Evolutionary conservation across 2,113 vertebrate species (phyloP).

Genomic region (Cyanoramphus novaezelandiae): DNA sequence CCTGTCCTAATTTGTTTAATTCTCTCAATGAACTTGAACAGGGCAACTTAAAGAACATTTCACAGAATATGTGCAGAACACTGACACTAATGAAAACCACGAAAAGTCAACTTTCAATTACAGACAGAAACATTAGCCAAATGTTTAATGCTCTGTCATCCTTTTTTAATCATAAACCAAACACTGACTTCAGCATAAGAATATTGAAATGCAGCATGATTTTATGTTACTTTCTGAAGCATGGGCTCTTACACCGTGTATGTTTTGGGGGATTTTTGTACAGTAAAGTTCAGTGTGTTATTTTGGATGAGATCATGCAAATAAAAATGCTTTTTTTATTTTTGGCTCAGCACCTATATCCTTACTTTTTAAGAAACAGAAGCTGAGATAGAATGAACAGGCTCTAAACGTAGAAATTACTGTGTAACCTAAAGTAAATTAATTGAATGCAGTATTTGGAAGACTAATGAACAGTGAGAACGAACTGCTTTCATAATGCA

Average conservation of each 20-base stretch:
- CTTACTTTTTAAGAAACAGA: background rate
- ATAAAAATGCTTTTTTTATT: background rate
- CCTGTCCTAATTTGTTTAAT: background rate
- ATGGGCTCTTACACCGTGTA: background rate
- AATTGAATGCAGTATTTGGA: conserved; percentile 43
- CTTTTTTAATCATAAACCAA: conserved; percentile 47
- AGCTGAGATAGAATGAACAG: background rate
- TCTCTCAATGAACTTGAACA: conserved; percentile 1
- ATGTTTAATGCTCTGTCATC: conserved; percentile 33
- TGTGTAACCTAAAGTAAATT: conserved; percentile 28
- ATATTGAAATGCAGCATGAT: conserved; percentile 11
- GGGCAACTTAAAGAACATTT: conserved; percentile 33
- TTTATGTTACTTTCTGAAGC: background rate
- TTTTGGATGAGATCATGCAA: background rate
- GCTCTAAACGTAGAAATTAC: background rate
- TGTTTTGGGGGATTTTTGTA: background rate
- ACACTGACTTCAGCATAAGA: conserved; percentile 26
- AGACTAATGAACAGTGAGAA: conserved; percentile 34
- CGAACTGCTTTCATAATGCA: conserved; percentile 34
- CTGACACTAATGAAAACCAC: conserved; percentile 28
- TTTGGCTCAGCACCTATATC: background rate
- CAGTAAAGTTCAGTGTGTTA: background rate
- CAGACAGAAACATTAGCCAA: conserved; percentile 31
- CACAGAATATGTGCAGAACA: background rate
- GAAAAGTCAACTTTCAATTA: conserved; percentile 50